Evolutionary conservation across 2,797 vertebrate species (phyloP).

Genomic region (Pseudocheirus occidentalis): DNA sequence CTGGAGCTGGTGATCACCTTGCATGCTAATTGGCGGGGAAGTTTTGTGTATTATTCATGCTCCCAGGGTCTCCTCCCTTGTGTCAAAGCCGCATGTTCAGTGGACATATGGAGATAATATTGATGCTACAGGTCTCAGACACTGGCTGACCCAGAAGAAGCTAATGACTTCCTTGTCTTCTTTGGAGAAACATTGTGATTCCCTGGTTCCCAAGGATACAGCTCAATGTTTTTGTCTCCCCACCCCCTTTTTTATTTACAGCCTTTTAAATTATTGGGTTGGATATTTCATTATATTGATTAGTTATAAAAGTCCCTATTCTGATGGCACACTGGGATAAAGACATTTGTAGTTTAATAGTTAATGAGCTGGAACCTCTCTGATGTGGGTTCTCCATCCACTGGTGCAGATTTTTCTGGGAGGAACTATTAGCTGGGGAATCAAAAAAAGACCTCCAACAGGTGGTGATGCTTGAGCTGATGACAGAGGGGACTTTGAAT

Average conservation of each 20-base stretch:
- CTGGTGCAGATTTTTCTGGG: not conserved
- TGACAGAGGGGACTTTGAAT: not conserved
- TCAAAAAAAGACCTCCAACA: not conserved
- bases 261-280: not conserved
- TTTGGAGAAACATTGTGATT: rapidly evolving
- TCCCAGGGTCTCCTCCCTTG: not conserved
- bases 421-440: not conserved
- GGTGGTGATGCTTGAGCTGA: not conserved
- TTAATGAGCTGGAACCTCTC: not conserved
- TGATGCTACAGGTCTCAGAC: slow-evolving; percentile 41
- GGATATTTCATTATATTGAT: too few species aligned
- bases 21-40: slow-evolving; percentile 39
- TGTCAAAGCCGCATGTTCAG: not conserved
- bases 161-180: slow-evolving; percentile 31
- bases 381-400: not conserved
- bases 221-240: not conserved
- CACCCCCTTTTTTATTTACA: not conserved
- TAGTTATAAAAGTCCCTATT: not conserved
- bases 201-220: not conserved
- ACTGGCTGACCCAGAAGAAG: not conserved
- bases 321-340: too few species aligned
- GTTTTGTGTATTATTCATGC: not conserved
- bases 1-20: not conserved
- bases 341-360: too few species aligned
- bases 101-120: not conserved